A percentile compares a stretch with the other conserved stretches of the same genome.
These are phyloP conservation scores for Cardiocondyla obscurior DNA, from an alignment of 1,140 invertebrate species.

Conservation along the genomic window DNA sequence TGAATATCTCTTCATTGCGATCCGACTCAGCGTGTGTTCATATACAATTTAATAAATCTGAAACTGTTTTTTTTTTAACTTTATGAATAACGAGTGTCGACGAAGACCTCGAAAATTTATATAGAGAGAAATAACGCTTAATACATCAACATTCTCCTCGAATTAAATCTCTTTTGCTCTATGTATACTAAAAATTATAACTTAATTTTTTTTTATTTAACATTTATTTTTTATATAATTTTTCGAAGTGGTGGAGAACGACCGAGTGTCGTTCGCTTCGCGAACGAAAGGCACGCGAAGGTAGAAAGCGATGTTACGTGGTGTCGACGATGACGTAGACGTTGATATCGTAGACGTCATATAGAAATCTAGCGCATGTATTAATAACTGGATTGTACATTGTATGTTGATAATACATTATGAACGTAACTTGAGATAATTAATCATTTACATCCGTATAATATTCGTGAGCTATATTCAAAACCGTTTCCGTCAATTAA, in stretches of 20 bases:
- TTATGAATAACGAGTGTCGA: background rate
- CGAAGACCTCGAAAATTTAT: background rate
- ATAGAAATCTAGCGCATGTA: background rate
- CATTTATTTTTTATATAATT: background rate
- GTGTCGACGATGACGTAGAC: too few relatives aligned
- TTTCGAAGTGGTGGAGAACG: too few relatives aligned
- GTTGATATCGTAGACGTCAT: too few relatives aligned
- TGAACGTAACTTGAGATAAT: background rate
- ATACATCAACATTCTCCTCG: background rate
- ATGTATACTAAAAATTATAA: background rate
- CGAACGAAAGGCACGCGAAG: too few relatives aligned
- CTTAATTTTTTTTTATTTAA: too few relatives aligned
- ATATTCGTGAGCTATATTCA: background rate
- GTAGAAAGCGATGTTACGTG: too few relatives aligned
- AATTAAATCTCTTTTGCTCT: background rate
- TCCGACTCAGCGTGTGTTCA: background rate
- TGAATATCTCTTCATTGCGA: constrained; percentile 62
- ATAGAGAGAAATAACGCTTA: background rate
- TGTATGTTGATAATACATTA: background rate
- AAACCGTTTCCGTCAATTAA: background rate
- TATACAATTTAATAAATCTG: background rate
- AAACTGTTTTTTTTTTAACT: background rate
- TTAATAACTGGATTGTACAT: background rate
- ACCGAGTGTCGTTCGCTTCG: too few relatives aligned
- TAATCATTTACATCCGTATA: background rate